Percentiles rank a stretch among this genome's conserved stretches.
These are phyloP conservation scores for Brienomyrus brachyistius DNA, from an alignment of 2,113 vertebrate species.

Conservation along the genomic window DNA sequence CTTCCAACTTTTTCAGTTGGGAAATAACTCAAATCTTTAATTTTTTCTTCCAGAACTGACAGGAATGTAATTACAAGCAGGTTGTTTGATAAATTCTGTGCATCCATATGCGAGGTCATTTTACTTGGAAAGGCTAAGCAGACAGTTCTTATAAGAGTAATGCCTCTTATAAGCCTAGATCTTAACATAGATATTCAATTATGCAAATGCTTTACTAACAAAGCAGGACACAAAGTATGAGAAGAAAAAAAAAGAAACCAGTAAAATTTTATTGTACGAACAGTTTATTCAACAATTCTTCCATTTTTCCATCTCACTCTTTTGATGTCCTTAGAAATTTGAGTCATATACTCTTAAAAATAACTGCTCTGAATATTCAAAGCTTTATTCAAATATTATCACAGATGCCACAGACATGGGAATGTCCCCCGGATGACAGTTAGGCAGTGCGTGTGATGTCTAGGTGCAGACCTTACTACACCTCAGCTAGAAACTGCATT, in stretches of 20 bases:
- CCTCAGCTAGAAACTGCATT: background rate
- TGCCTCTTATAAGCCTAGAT: background rate
- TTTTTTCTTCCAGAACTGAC: background rate
- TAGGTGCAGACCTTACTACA: background rate
- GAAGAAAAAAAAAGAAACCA: background rate
- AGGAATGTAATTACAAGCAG: background rate
- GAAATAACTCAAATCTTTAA: background rate
- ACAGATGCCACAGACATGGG: background rate
- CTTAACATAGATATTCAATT: background rate
- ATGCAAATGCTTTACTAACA: background rate
- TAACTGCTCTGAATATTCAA: constrained; percentile 7
- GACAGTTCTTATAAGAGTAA: background rate
- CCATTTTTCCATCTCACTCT: background rate
- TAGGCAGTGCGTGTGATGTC: background rate
- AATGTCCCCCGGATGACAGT: background rate
- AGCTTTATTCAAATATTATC: background rate
- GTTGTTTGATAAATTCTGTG: background rate
- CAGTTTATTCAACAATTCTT: background rate
- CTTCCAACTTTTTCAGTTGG: background rate
- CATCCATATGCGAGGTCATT: background rate
- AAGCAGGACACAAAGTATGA: background rate
- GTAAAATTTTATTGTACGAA: background rate
- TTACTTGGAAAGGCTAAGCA: background rate
- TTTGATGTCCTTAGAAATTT: background rate
- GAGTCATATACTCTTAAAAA: background rate